These are phyloP conservation scores for Diadegma fenestrale DNA, from an alignment of 2,888 invertebrate genomes.

Conservation along the genomic window DNA sequence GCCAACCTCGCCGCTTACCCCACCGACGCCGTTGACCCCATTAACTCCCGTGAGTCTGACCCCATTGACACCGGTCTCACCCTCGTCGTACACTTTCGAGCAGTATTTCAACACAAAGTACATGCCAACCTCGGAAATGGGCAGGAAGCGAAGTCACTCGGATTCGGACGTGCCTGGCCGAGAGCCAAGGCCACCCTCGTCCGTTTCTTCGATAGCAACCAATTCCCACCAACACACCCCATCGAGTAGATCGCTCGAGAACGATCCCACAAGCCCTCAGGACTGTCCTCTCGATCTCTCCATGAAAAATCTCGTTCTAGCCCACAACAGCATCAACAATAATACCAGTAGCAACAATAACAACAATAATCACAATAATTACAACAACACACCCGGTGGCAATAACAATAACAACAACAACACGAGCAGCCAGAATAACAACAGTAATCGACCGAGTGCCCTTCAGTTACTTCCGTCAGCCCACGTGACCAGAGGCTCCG, in stretches of 20 bases:
- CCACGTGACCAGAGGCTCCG: slow-evolving; percentile 86
- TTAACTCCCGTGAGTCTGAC: slow-evolving; percentile 85
- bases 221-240: slow-evolving; percentile 72
- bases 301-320: slow-evolving; percentile 87
- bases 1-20: slow-evolving; percentile 86
- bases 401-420: slow-evolving; percentile 58
- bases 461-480: slow-evolving; percentile 86
- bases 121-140: slow-evolving; percentile 88
- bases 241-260: slow-evolving; percentile 85
- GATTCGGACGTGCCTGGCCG: slow-evolving; percentile 88
- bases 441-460: slow-evolving; percentile 75
- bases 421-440: slow-evolving; percentile 24
- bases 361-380: slow-evolving; percentile 27
- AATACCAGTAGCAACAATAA: slow-evolving; percentile 59
- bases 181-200: slow-evolving; percentile 80
- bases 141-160: slow-evolving; percentile 88
- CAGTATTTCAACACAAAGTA: slow-evolving; percentile 88
- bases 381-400: slow-evolving; percentile 18
- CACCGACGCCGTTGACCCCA: slow-evolving; percentile 84
- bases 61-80: slow-evolving; percentile 86
- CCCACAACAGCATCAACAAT: slow-evolving; percentile 57
- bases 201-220: slow-evolving; percentile 80
- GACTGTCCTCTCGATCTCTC: slow-evolving; percentile 95
- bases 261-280: slow-evolving; percentile 88
- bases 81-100: slow-evolving; percentile 87